Evolutionary conservation across 2,888 invertebrate species (phyloP).

Genomic region (Sesia bembeciformis): DNA sequence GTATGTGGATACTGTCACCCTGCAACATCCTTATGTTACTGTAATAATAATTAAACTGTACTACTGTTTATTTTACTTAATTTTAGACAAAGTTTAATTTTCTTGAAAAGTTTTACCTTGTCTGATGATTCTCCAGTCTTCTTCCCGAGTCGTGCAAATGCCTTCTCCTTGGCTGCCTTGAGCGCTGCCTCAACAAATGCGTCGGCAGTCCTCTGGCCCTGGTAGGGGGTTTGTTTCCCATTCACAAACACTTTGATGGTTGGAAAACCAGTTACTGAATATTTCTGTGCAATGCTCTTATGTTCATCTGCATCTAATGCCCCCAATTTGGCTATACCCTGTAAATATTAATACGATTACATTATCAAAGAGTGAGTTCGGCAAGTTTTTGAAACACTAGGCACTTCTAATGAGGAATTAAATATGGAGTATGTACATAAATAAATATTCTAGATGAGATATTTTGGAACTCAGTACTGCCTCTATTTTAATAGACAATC

Average conservation of each 20-base stretch:
- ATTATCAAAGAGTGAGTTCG: too few species aligned
- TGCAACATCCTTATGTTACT: too few species aligned
- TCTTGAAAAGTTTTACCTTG: conserved; percentile 41
- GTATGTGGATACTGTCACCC: too few species aligned
- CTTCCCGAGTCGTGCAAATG: conserved; percentile 80
- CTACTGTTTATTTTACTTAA: conserved; percentile 7
- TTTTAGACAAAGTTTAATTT: conserved; percentile 15
- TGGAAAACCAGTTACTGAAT: conserved; percentile 92
- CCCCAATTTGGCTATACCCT: conserved; percentile 95
- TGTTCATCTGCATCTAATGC: conserved; percentile 95
- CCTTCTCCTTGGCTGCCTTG: conserved; percentile 84
- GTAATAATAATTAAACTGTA: not conserved
- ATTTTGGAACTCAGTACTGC: too few species aligned
- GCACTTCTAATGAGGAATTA: too few species aligned
- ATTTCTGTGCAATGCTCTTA: conserved; percentile 85
- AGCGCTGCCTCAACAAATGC: conserved; percentile 89
- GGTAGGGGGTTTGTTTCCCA: conserved; percentile 90
- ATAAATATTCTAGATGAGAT: too few species aligned
- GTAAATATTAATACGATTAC: conserved; percentile 16
- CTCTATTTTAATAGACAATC: too few species aligned
- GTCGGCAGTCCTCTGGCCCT: conserved; percentile 89
- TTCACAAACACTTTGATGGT: conserved; percentile 95
- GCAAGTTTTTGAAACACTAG: too few species aligned
- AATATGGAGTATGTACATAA: too few species aligned
- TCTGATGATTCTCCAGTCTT: conserved; percentile 51